These are phyloP conservation scores for Plutomurus gul DNA, from an alignment of 1,140 invertebrate species.

Conservation along the genomic window DNA sequence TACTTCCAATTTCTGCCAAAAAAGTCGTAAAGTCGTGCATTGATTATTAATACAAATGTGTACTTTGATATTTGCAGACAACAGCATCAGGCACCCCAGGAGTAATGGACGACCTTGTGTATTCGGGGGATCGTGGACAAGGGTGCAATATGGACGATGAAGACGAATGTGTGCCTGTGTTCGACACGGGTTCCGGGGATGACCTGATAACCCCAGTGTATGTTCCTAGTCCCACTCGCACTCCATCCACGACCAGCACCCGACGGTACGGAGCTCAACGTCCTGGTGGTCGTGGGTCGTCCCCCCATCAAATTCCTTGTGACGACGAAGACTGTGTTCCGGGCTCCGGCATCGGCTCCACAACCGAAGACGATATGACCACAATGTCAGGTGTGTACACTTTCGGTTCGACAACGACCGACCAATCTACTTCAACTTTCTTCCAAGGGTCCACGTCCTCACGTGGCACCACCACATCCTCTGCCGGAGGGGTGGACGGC, in stretches of 20 bases:
- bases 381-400: not conserved
- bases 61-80: conserved; percentile 64
- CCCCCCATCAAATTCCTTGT: conserved; percentile 37
- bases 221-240: conserved; percentile 75
- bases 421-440: conserved; percentile 55
- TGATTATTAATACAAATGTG: not conserved
- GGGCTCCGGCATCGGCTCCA: conserved; percentile 40
- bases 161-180: conserved; percentile 82
- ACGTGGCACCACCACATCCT: conserved; percentile 29
- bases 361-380: conserved; percentile 25
- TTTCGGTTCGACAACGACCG: not conserved
- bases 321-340: conserved; percentile 66
- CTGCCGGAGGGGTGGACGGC: conserved; percentile 17
- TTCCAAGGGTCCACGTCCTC: conserved; percentile 27
- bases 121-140: conserved; percentile 79
- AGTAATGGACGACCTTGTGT: conserved; percentile 81
- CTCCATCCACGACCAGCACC: conserved; percentile 59
- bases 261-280: conserved; percentile 55
- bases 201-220: conserved; percentile 91
- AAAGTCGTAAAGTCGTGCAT: too few relatives aligned
- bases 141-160: conserved; percentile 78
- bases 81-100: conserved; percentile 78
- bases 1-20: not conserved
- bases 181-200: conserved; percentile 72
- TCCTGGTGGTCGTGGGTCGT: conserved; percentile 37